Percentiles rank a stretch among this genome's conserved stretches.
phyloP scores from a whole-genome alignment of 37 sponge, comb jelly and placozoan genomes.

The Oscarella lobularis region DNA sequence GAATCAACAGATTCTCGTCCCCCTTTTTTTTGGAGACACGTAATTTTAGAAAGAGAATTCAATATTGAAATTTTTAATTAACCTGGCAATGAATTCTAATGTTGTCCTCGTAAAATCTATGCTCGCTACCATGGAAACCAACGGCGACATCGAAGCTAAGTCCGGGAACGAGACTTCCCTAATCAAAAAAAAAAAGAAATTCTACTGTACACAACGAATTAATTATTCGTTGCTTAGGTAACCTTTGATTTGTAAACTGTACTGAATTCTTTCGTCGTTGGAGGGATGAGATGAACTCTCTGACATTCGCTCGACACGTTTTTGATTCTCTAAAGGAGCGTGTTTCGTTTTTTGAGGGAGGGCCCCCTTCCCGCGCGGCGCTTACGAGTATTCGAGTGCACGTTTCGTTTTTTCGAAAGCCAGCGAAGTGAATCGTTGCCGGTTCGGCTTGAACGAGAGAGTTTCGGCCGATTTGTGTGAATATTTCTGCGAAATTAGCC shows the following conservation, averaged over 20 bases:
- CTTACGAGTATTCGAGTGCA: constrained; percentile 50
- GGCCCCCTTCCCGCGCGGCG: too few relatives aligned
- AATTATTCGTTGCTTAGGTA: not conserved
- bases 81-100: constrained; percentile 78
- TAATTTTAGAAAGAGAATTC: not conserved
- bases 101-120: constrained; percentile 74
- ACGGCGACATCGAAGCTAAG: constrained; percentile 56
- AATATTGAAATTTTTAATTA: not conserved
- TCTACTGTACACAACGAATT: too few relatives aligned
- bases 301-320: constrained; percentile 49
- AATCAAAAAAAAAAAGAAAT: too few relatives aligned
- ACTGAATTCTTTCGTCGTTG: constrained; percentile 36
- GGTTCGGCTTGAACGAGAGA: constrained; percentile 30
- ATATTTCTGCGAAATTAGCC: constrained; percentile 41
- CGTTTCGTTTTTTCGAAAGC: constrained; percentile 32
- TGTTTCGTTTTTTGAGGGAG: too few relatives aligned
- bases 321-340: constrained; percentile 48
- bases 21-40: constrained; percentile 21
- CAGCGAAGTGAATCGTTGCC: constrained; percentile 33
- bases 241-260: constrained; percentile 56
- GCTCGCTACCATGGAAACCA: constrained; percentile 50
- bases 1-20: constrained; percentile 61
- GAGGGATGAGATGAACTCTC: constrained; percentile 67
- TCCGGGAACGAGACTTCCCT: constrained; percentile 68
- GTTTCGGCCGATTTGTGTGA: constrained; percentile 12